Evolutionary conservation across 2,113 vertebrate species (phyloP), one percentile per base, ranked within the genome.

Genomic region (Passer domesticus): DNA sequence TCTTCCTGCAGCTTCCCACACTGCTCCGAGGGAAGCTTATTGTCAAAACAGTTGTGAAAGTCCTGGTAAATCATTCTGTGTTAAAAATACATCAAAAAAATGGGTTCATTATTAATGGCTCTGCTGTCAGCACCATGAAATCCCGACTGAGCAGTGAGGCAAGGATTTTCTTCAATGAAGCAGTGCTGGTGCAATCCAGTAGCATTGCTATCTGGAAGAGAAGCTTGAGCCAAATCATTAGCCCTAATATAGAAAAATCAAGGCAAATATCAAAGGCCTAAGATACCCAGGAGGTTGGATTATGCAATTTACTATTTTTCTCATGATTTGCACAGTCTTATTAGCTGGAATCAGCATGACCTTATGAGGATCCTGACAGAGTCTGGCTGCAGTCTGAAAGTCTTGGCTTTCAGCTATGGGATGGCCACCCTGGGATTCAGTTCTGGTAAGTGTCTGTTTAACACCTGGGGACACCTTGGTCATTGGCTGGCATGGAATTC

Each of bases 11-110:
- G 67, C 70, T 76, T 87, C 66, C 60, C 74, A 56, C 44, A 21
- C 8, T 18, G 66, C 21, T 73, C 78, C 0, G 0, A 44, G 56
- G 44, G 53, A 87, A 77, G 27, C 7, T 2, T 1, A 58, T 18
- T 84, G 43, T 79, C 78, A 31, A 66, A 94, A 75, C 44, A 68
- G 22, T 90, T 63, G n/a, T 87, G 49, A 82, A 91, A 91, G 66
- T 41, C 69, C 58, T 63, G 41, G 41, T 68, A 79, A 95, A 92
- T 27, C 6, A 69, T 55, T 76, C 82, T 39, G 7, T 3, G 6
- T 62, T 91, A 69, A 83, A 96, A 86, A 92, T 41, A 69, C 50
- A 92, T 81, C 52, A 89, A 46, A 76, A 76, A 92, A 92, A 70
- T 23, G 55, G 50, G 72, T 92, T 27, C 50, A 49, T 78, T 87